These are phyloP conservation scores for Cichladusa arquata DNA, from an alignment of 2,113 vertebrate species.

Conservation along the genomic window DNA sequence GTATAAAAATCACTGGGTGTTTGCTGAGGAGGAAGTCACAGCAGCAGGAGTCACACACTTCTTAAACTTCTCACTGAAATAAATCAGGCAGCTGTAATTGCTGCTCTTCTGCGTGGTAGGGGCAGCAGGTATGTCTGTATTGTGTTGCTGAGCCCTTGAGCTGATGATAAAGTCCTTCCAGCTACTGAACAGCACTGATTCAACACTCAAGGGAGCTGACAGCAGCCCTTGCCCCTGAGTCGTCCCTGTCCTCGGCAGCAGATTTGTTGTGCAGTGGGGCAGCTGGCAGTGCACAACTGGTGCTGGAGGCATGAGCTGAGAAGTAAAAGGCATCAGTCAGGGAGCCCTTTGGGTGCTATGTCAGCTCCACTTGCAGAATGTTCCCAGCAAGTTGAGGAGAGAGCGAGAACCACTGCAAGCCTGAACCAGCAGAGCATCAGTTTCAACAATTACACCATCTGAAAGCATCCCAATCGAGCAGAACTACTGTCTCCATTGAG, in stretches of 20 bases:
- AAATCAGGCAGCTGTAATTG: not conserved
- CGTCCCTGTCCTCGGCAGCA: accelerated
- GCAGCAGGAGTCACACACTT: not conserved
- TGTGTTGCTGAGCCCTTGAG: not conserved
- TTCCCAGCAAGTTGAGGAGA: not conserved
- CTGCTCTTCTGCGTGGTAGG: not conserved
- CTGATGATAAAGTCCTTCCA: not conserved
- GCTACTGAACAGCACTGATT: accelerated
- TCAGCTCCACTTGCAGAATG: not conserved
- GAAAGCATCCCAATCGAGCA: conserved; percentile 6
- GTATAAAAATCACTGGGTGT: not conserved
- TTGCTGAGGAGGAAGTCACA: not conserved
- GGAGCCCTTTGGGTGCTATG: not conserved
- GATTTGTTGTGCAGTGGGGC: not conserved
- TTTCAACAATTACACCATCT: not conserved
- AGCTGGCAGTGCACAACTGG: not conserved
- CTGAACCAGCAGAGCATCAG: not conserved
- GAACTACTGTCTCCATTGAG: not conserved
- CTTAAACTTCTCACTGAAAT: not conserved
- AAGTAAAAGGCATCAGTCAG: not conserved
- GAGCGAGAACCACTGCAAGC: not conserved
- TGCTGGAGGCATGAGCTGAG: not conserved
- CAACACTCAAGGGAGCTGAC: not conserved
- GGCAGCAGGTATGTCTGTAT: not conserved
- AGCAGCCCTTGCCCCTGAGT: not conserved